phyloP scores from a whole-genome alignment of 2,797 vertebrate species.

The Mycteria americana region DNA sequence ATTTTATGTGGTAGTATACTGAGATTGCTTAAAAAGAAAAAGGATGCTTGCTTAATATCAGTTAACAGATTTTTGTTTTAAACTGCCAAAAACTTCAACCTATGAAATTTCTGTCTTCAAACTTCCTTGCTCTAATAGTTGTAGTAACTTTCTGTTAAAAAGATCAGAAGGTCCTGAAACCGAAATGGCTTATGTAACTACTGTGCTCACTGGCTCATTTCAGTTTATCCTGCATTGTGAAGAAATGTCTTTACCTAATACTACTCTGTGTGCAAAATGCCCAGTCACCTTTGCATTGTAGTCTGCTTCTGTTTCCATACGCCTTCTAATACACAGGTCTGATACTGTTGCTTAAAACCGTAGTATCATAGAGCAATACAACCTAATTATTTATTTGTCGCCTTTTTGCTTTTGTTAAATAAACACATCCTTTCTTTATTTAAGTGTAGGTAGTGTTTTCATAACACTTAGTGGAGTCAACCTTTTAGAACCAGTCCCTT shows the following conservation, averaged over 20 bases:
- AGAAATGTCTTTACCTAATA: slow-evolving; percentile 39
- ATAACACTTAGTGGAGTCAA: neutral
- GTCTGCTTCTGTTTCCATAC: neutral
- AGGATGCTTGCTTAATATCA: slow-evolving; percentile 79
- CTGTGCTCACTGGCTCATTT: neutral
- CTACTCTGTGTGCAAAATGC: neutral
- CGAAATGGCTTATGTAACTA: slow-evolving; percentile 19
- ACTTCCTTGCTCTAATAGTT: slow-evolving; percentile 52
- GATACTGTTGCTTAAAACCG: neutral
- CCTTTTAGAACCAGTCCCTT: neutral
- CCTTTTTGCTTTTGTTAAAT: neutral
- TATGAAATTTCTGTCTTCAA: slow-evolving; percentile 49
- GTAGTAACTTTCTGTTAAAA: slow-evolving; percentile 50
- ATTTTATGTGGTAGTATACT: slow-evolving; percentile 45
- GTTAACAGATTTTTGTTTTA: slow-evolving; percentile 78
- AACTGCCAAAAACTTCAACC: slow-evolving; percentile 66
- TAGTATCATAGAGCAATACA: neutral
- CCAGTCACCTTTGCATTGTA: neutral
- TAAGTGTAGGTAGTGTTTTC: neutral
- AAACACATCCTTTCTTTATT: neutral
- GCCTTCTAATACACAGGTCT: neutral
- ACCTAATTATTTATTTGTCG: neutral
- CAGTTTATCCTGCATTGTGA: neutral
- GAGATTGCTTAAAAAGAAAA: slow-evolving; percentile 81
- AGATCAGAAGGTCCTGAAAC: slow-evolving; percentile 28